Conservation (phyloP, 2,113 vertebrate species). For the Spilogale gracilis region DNA sequence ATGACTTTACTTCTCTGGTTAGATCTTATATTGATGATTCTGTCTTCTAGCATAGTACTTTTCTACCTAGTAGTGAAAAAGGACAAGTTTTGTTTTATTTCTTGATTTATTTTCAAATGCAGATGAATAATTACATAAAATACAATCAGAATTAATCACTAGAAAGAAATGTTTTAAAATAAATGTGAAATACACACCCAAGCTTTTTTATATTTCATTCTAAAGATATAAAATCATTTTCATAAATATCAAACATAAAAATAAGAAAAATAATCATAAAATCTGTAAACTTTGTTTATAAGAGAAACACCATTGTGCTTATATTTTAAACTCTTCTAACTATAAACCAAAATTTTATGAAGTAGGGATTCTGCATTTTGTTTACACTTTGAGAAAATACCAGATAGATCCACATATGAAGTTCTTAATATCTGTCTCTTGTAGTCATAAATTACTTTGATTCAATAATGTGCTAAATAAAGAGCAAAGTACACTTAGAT, state of each 20-base stretch:
- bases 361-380: neutral
- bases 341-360: neutral
- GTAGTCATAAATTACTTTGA: neutral
- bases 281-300: neutral
- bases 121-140: constrained; percentile 24
- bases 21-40: neutral
- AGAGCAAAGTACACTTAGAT: neutral
- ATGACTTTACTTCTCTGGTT: neutral
- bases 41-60: neutral
- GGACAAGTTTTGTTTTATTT: neutral
- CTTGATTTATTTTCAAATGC: constrained; percentile 6
- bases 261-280: neutral
- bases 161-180: neutral
- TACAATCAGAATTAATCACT: neutral
- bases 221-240: neutral
- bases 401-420: neutral
- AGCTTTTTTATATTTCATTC: neutral
- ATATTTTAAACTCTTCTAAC: neutral
- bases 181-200: neutral
- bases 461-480: neutral
- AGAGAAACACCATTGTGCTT: neutral
- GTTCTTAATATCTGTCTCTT: neutral
- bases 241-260: neutral
- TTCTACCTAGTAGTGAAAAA: neutral
- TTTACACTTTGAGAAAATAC: neutral